Base-by-base conservation (phyloP, 1,140 invertebrate genomes). In the Octopus bimaculoides region DNA sequence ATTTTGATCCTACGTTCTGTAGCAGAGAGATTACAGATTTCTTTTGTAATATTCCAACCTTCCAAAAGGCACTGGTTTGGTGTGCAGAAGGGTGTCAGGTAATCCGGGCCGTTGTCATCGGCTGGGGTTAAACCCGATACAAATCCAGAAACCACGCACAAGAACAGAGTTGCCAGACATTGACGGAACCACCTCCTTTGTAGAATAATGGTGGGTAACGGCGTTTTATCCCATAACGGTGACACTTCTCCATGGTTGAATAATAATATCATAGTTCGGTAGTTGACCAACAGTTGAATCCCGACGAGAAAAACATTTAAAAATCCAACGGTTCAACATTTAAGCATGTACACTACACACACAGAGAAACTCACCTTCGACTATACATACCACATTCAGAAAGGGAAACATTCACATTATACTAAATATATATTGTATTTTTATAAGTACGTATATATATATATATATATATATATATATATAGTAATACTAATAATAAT, bases 251-350 rank as follows among this genome's bases (percentile, higher is more conserved):
- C 74, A 75, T 75, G 74, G 20, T 75, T 52, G 7, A 52, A 52
- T 75, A 52, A 52, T 53, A 75, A 53, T 75, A 53, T 75, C 74
- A 75, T 75, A 75, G 74, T 41, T 17, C 74, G 74, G 20, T 20
- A 20, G 41, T 75, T 41, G 74, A 20, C 66, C 66, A 71, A 17
- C 26, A 71, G 26, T 71, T 17, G 14, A 10, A 71, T 14, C 17
- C 8, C 26, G 66, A 20, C 17, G 66, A 17, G 66, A 71, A n/a
- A 71, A 14, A 71, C 66, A 71, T 71, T 71, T 71, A 71, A 71
- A 61, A 71, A 71, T 14, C 66, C 26, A 71, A 6, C 66, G 66
- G 66, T 41, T 41, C 26, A 41, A 41, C 26, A 41, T 41, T 41
- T 41, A 41, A 41, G 26, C 26, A 41, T 41, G 26, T 41, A 41